Evolutionary conservation across 2,113 vertebrate species (phyloP), one percentile per base, ranked within the genome.

Genomic region (Stigmatopora argus): DNA sequence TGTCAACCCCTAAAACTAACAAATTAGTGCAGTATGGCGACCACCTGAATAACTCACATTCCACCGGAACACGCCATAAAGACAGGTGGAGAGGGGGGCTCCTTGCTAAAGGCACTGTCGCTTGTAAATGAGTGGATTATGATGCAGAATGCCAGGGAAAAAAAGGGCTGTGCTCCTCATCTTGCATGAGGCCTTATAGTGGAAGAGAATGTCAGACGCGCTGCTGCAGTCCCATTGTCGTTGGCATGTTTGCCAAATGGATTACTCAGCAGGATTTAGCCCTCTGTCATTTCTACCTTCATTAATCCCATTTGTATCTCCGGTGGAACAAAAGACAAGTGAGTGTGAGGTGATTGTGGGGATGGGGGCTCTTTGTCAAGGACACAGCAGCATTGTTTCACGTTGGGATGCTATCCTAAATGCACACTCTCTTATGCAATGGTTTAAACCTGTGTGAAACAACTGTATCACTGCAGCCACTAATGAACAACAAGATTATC

Each of bases 291-390:
- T 78, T 82, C 87, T 83, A 85, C 86, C 85, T 89, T 84, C 84
- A 85, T 86, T 89, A 89, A 90, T 88, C 88, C 85, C 79, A 78
- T 83, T 89, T 89, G 80, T 87, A 87, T 88, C 77, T 74, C 70
- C 62, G 77, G 72, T 80, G 74, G 78, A 86, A 90, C 86, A 89
- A 89, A 90, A 87, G 82, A 62, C 66, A n/a, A 57, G 64, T 48
- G 31, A 64, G 46, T 46, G 26, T n/a, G 21, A 48, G 19, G 45
- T 11, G 53, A 49, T 64, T 6, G 45, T 18, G 13, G 8, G 19
- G 19, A 59, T 21, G 5, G 49, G 19, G 35, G 56, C 18, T 18
- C 65, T 82, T 69, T 85, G 74, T 86, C 83, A 89, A 87, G 82
- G 78, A 83, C 78, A 84, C 74, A 66, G 78, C 71, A 68, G 83